Evolutionary conservation across 2,888 invertebrate genomes (phyloP), one percentile per base, ranked within the genome.

Genomic region (Athetis lepigone): DNA sequence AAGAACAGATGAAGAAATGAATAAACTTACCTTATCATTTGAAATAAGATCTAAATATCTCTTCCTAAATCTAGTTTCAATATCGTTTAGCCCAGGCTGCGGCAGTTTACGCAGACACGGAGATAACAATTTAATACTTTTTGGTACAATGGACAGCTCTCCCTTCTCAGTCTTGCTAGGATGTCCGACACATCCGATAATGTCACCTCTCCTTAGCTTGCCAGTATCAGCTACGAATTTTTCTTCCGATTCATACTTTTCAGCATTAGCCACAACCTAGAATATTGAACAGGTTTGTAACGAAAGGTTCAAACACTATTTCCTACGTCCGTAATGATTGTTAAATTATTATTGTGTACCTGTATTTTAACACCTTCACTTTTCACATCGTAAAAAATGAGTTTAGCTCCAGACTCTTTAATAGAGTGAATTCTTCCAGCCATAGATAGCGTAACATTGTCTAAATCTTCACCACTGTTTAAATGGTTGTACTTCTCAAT

Each of bases 71-170:
- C 99, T 96, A 1, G 98, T 99, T 94, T 99, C 99, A 93, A 99
- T 99, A 88, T 99, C 99, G 90, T 99, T 99, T 13, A 99, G 96
- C 8, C 99, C 99, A 92, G 97, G 99, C 92, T 99, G 99, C 75
- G 99, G 99, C 83, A 99, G 94, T 98, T 99, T 99, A 85, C 99
- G 99, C 29, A 99, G 95, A 91, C 99, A 99, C 0, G 99, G 99
- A 11, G 99, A 98, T 5, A 99, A 95, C 43, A 99, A 95, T 78
- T 97, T 96, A 57, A 99, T 96, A 82, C 96, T 96, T 76, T 96
- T 96, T 0, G 99, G 99, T 80, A 99, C 96, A 65, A 99, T 97
- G 0, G 99, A 99, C 19, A 99, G 95, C 93, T 99, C 99, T 27
- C 99, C 99, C 88, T 99, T 99, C 92, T 99, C 99, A 25, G 99